Base-by-base conservation (phyloP, 1,140 invertebrate genomes). In the Zaprionus kolodkinae region DNA sequence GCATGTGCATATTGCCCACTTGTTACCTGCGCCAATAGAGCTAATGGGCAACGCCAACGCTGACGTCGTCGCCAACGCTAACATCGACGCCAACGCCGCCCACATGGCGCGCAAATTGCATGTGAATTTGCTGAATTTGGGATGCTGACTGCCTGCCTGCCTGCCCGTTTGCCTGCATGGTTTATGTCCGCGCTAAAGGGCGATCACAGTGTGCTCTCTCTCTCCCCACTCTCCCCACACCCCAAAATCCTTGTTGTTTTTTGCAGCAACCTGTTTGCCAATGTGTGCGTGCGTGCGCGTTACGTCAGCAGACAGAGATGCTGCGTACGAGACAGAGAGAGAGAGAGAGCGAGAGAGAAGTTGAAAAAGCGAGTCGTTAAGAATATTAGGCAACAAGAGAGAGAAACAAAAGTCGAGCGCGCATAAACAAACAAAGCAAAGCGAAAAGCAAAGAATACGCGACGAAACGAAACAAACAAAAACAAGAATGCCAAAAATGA, bases 221-320 rank as follows among this genome's bases (percentile, higher is more conserved):
- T 21, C 21, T 35, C 33, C 7, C 21, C 21, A 21, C 33, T 9
- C 17, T 52, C 0, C 13, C n/a, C 21, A 30, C 27, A 30, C 38
- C 13, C 5, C 38, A n/a, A 6, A n/a, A 6, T n/a, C 6, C 38
- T 6, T 40, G 38, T n/a, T 2, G 30, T 15, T 70, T 79, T 80
- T 68, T 30, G n/a, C 6, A 76, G 65, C 83, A 76, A 86, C 83
- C 83, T 82, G 79, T 82, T 79, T 67, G 48, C 6, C 61, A 36
- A 40, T 64, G n/a, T n/a, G 30, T 61, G 43, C 52, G 40, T 67
- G 35, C 21, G 40, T 57, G 13, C 13, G 40, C 36, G 33, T 67
- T 66, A 66, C 64, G 64, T 66, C 54, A 66, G 38, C 27, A 10
- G 7, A 10, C 33, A 17, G 33, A 40, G 40, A 63, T 2, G 13